phyloP scores from a whole-genome alignment of 2,113 vertebrate genomes.

The Barbus barbus region DNA sequence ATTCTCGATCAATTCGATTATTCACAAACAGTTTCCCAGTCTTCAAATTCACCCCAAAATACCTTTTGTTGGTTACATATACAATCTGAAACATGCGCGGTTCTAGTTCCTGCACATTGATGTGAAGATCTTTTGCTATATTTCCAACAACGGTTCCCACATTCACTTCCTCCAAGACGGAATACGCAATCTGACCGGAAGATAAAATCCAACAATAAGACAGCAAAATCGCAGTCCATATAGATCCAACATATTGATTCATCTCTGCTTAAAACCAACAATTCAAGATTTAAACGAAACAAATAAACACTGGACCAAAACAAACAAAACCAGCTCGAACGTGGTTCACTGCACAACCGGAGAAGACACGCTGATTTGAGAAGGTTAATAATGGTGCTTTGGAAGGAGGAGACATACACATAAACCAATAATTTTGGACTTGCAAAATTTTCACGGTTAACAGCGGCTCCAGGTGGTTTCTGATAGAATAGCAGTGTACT shows the following conservation, averaged over 20 bases:
- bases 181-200: conserved; percentile 67
- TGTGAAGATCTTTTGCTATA: conserved; percentile 70
- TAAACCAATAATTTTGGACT: background rate
- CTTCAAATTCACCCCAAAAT: conserved; percentile 73
- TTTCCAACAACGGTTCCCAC: conserved; percentile 72
- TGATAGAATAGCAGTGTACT: background rate
- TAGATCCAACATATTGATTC: background rate
- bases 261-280: background rate
- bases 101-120: conserved; percentile 67
- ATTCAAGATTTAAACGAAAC: background rate
- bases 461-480: conserved; percentile 38
- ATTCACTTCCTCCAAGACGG: conserved; percentile 72
- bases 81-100: conserved; percentile 71
- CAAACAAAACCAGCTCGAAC: background rate
- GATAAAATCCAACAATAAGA: conserved; percentile 41
- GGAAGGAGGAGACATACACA: background rate
- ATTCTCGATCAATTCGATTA: conserved; percentile 71
- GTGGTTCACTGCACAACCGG: background rate
- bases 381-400: background rate
- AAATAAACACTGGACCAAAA: background rate
- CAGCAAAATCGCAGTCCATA: conserved; percentile 22
- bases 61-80: conserved; percentile 62
- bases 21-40: conserved; percentile 68
- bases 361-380: background rate
- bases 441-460: conserved; percentile 9